These are phyloP conservation scores for Benthosema pterotum DNA, from an alignment of 2,797 vertebrate genomes.

Conservation along the genomic window DNA sequence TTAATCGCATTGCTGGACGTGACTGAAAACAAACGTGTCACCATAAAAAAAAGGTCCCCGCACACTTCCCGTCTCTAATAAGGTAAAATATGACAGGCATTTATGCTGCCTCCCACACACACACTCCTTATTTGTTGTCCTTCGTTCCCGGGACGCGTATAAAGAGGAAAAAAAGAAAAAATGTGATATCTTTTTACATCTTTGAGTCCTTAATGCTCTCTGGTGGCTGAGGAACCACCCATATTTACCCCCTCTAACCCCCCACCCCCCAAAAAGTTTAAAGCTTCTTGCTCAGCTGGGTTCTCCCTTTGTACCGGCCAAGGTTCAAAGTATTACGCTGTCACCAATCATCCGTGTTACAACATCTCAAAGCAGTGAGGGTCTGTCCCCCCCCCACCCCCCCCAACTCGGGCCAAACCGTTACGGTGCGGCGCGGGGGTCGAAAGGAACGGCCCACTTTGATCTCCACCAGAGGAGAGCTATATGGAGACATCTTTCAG, in stretches of 20 bases:
- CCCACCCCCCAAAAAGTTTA: slow-evolving; percentile 63
- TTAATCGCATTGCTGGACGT: slow-evolving; percentile 33
- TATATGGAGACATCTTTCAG: slow-evolving; percentile 65
- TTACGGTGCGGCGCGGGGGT: slow-evolving; percentile 68
- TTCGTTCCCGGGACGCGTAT: slow-evolving; percentile 80
- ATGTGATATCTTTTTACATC: slow-evolving; percentile 83
- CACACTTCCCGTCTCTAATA: slow-evolving; percentile 63
- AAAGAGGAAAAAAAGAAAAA: slow-evolving; percentile 78
- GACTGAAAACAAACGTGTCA: slow-evolving; percentile 57
- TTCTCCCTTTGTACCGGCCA: slow-evolving; percentile 75
- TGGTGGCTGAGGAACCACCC: slow-evolving; percentile 72
- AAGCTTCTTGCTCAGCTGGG: slow-evolving; percentile 83
- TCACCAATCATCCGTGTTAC: slow-evolving; percentile 79
- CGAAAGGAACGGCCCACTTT: slow-evolving; percentile 63
- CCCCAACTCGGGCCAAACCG: no score
- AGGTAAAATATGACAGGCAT: slow-evolving; percentile 76
- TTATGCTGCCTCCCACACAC: slow-evolving; percentile 75
- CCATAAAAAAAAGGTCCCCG: slow-evolving; percentile 58
- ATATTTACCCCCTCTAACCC: slow-evolving; percentile 43
- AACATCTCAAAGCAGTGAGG: slow-evolving; percentile 67
- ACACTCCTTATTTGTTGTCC: slow-evolving; percentile 80
- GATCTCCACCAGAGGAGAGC: slow-evolving; percentile 73
- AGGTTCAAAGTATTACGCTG: slow-evolving; percentile 76
- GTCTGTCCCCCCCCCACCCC: slow-evolving; percentile 68
- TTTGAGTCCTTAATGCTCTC: slow-evolving; percentile 76